Percentiles rank a stretch among this genome's conserved stretches.
phyloP scores from a whole-genome alignment of 2,797 vertebrate genomes.

The Etheostoma nigrum region DNA sequence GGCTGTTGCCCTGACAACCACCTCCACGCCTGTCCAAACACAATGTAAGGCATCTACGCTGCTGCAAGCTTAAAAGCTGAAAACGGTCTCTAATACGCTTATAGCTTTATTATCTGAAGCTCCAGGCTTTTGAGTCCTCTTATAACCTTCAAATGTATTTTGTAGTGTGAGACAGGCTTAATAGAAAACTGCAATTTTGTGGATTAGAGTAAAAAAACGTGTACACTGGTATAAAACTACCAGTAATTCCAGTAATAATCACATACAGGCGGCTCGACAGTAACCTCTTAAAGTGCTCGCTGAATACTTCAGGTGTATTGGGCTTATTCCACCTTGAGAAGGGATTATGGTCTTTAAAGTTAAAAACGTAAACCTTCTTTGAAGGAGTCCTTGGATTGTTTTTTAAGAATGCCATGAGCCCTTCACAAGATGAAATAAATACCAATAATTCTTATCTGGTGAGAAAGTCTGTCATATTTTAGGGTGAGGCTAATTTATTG shows the following conservation, averaged over 20 bases:
- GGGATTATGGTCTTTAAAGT: too few species aligned
- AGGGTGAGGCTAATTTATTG: neutral
- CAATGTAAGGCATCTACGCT: slow-evolving; percentile 6
- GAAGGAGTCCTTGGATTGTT: too few species aligned
- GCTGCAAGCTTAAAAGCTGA: neutral
- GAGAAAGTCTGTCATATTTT: neutral
- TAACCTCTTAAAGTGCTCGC: too few species aligned
- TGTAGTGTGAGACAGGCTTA: neutral
- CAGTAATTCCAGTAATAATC: neutral
- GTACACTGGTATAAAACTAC: neutral
- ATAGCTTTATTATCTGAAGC: neutral
- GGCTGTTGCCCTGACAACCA: slow-evolving; percentile 17
- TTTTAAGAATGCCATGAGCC: too few species aligned
- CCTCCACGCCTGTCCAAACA: slow-evolving; percentile 9
- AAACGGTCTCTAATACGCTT: neutral
- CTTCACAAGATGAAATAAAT: too few species aligned
- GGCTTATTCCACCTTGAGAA: too few species aligned
- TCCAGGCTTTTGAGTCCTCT: neutral
- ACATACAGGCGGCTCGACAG: too few species aligned
- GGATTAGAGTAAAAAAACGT: neutral
- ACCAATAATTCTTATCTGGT: neutral
- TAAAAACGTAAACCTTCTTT: too few species aligned
- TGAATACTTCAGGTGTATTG: too few species aligned
- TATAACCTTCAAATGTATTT: neutral
- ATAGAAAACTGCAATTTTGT: neutral